A percentile compares a stretch with the other conserved stretches of the same genome.
Evolutionary conservation across 2,113 vertebrate genomes (phyloP).

Genomic region (Peucedramus taeniatus): DNA sequence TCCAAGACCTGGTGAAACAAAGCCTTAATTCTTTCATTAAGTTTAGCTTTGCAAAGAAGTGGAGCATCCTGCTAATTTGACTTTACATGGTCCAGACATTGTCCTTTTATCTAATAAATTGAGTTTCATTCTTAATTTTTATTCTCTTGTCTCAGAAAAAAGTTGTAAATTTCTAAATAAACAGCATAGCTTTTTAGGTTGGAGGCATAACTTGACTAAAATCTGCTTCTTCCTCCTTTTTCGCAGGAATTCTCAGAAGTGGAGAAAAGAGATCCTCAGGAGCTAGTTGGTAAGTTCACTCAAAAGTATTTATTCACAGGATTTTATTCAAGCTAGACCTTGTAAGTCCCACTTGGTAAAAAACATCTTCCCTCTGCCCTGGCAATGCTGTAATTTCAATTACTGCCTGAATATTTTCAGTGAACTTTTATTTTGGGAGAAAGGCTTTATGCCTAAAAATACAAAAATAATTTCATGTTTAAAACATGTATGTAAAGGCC

Average conservation of each 20-base stretch:
- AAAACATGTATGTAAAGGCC: not conserved
- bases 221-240: slow-evolving; percentile 14
- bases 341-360: not conserved
- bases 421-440: not conserved
- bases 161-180: not conserved
- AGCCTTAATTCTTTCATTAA: not conserved
- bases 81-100: not conserved
- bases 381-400: not conserved
- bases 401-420: not conserved
- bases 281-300: slow-evolving; percentile 88
- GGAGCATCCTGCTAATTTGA: not conserved
- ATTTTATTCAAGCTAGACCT: not conserved
- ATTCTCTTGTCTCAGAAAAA: not conserved
- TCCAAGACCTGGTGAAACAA: not conserved
- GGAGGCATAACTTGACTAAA: not conserved
- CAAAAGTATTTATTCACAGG: not conserved
- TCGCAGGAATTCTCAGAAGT: slow-evolving; percentile 81
- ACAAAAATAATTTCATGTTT: not conserved
- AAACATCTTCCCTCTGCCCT: not conserved
- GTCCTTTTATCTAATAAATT: not conserved
- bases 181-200: not conserved
- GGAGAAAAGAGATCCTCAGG: slow-evolving; percentile 91
- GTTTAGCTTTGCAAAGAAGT: not conserved
- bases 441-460: not conserved
- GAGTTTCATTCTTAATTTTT: not conserved